Base-by-base conservation (phyloP, 2,113 vertebrate genomes). In the Pachycephala philippinensis region DNA sequence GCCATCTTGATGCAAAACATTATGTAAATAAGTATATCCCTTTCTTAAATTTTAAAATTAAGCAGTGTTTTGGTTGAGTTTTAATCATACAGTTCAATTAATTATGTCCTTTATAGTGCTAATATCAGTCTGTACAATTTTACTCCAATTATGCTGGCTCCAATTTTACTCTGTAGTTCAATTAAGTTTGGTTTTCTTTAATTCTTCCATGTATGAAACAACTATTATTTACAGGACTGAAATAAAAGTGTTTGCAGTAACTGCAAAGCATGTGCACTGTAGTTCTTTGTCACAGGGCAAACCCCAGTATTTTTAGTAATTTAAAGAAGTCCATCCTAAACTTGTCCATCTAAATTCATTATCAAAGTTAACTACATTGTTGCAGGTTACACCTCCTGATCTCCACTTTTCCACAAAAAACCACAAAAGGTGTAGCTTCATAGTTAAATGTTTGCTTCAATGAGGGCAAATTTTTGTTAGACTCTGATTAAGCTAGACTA, bases 31-130 rank as follows among this genome's bases (percentile, higher is more conserved):
- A 24, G 7, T 12, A 21, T 79, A 85, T 70, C 13, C 8, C n/a
- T 92, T 81, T 75, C 40, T 89, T 89, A 85, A 83, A 83, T 23
- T 81, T 84, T 54, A 53, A 95, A 87, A 96, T 64, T 77, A 53
- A 84, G 16, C 10, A 75, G 11, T 72, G 75, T 91, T 92, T 93
- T 76, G 63, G 28, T 1, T 44, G 31, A 60, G 40, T 65, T 93
- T 50, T 81, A 87, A 78, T 75, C 35, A 74, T 47, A 15, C 4
- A 24, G 6, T 63, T 59, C 31, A 68, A 10, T 83, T 95, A 93
- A 94, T 80, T 78, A 77, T 30, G 8, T 66, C 19, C n/a, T 77
- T 78, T 77, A 40, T 33, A 68, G 15, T 37, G 30, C 4, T 85
- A 69, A 80, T 63, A 57, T 74, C 92, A 49, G 13, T 40, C 37